Conservation (phyloP, 2,797 vertebrate species). For the Balearica regulorum region DNA sequence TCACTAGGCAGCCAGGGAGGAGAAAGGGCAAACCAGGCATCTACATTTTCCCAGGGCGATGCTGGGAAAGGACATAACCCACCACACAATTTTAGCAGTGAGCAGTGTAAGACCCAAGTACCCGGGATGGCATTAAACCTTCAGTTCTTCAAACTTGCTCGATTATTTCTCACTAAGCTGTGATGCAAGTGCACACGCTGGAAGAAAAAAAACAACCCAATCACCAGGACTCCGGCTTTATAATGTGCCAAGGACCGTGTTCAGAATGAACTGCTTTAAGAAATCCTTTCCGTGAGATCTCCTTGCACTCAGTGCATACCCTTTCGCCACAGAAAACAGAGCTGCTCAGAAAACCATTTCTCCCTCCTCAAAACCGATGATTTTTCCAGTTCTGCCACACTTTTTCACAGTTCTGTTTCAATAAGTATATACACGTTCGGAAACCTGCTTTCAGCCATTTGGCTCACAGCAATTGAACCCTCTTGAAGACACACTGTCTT, state of each 20-base stretch:
- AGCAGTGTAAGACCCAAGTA: background rate
- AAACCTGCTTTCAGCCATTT: background rate
- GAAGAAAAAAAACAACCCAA: background rate
- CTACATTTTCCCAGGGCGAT: background rate
- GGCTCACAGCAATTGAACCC: background rate
- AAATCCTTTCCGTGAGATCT: background rate
- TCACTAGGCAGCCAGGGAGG: background rate
- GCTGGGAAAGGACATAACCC: background rate
- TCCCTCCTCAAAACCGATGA: background rate
- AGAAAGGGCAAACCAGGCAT: background rate
- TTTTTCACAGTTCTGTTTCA: background rate
- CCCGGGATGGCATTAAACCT: background rate
- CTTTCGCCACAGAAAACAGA: background rate
- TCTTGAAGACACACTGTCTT: background rate
- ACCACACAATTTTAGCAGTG: background rate
- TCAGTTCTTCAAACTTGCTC: background rate
- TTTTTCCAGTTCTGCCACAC: background rate
- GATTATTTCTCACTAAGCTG: background rate
- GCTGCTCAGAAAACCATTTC: background rate
- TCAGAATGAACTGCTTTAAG: background rate
- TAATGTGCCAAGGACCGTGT: background rate
- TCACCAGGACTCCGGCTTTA: background rate
- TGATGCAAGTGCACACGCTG: accelerated
- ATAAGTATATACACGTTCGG: background rate
- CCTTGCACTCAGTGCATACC: accelerated